Conservation (phyloP, 2,113 vertebrate species). For the Speoplatyrhinus poulsoni region DNA sequence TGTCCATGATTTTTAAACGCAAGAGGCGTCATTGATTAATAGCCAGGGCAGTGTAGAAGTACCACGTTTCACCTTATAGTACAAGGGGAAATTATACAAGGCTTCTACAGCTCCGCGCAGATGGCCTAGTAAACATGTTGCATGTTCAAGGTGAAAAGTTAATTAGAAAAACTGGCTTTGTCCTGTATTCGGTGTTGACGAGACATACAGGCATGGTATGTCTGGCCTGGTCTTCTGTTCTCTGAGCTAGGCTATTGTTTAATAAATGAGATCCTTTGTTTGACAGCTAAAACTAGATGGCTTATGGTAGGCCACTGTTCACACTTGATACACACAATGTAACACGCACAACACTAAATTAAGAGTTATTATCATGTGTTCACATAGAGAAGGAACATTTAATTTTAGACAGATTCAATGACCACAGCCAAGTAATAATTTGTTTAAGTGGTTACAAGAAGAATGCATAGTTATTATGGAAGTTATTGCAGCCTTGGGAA, state of each 20-base stretch:
- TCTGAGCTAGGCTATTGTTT: conserved; percentile 6
- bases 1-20: too few species aligned
- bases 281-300: not conserved
- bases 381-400: conserved; percentile 19
- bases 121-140: too few species aligned
- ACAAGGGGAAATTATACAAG: too few species aligned
- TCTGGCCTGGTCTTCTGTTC: conserved; percentile 8
- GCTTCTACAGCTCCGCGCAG: too few species aligned
- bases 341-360: not conserved
- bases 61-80: too few species aligned
- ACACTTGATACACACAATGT: conserved; percentile 4
- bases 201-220: too few species aligned
- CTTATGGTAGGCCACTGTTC: conserved; percentile 8
- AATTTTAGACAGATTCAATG: conserved; percentile 10
- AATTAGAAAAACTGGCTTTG: not conserved
- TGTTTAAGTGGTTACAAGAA: conserved; percentile 13
- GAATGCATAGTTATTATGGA: conserved; percentile 1
- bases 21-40: too few species aligned
- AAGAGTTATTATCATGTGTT: conserved; percentile 42
- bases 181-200: not conserved
- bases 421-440: conserved; percentile 3
- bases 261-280: conserved; percentile 29
- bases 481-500: conserved; percentile 21
- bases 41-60: too few species aligned
- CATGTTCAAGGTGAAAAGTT: not conserved